Conservation (phyloP, 2,113 vertebrate genomes). For the Pao palembangensis region DNA sequence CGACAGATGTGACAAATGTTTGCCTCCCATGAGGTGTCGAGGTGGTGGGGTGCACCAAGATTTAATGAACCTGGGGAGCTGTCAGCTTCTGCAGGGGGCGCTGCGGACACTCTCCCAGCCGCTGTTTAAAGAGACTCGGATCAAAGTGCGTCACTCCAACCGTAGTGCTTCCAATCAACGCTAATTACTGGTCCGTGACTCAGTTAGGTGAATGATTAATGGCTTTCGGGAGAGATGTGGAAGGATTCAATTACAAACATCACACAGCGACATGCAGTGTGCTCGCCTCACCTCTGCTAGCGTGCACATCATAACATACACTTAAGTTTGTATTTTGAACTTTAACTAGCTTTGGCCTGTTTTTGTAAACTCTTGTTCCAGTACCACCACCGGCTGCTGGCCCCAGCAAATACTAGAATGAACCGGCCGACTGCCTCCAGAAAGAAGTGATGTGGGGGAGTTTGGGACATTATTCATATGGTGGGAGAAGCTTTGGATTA, state of each 20-base stretch:
- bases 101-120: conserved; percentile 36
- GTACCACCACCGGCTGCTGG: conserved; percentile 25
- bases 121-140: conserved; percentile 31
- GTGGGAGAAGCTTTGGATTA: conserved; percentile 59
- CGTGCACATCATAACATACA: conserved; percentile 7
- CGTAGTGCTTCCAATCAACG: conserved; percentile 55
- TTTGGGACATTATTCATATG: conserved; percentile 52
- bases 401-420: conserved; percentile 40
- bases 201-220: conserved; percentile 67
- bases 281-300: conserved; percentile 30
- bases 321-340: conserved; percentile 35
- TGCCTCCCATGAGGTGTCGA: conserved; percentile 42
- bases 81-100: conserved; percentile 50
- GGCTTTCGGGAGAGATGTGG: conserved; percentile 56
- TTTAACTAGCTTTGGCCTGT: not conserved
- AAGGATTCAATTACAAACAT: conserved; percentile 65
- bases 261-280: conserved; percentile 28
- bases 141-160: conserved; percentile 56
- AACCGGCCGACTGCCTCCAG: conserved; percentile 50
- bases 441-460: conserved; percentile 37
- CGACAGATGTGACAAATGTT: conserved; percentile 24
- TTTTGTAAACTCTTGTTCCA: not conserved
- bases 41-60: conserved; percentile 55
- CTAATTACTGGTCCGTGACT: conserved; percentile 66
- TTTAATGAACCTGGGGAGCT: conserved; percentile 27